These are phyloP conservation scores for Slavum lentiscoides DNA, from an alignment of 2,888 invertebrate genomes.

Conservation along the genomic window DNA sequence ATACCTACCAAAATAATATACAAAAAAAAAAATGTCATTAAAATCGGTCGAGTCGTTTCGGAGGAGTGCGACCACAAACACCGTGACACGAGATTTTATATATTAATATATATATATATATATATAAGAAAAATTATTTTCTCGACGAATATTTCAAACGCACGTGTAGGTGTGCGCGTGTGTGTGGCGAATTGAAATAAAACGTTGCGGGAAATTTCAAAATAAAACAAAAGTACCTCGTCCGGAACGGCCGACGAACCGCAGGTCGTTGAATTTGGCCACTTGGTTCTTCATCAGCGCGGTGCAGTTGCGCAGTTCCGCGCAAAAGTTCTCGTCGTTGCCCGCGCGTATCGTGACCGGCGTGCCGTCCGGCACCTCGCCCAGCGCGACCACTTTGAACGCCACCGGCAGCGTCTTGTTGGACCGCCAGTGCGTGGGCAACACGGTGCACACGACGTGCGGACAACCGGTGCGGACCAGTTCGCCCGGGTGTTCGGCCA, in stretches of 20 bases:
- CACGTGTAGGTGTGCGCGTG: too few species aligned
- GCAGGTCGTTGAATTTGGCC: slow-evolving; percentile 94
- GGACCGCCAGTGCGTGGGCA: slow-evolving; percentile 94
- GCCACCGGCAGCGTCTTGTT: slow-evolving; percentile 96
- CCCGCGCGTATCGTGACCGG: slow-evolving; percentile 91
- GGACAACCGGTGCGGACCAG: slow-evolving; percentile 93
- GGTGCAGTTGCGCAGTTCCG: slow-evolving; percentile 88
- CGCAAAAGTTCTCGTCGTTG: slow-evolving; percentile 96
- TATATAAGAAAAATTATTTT: too few species aligned
- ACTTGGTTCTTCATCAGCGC: slow-evolving; percentile 97
- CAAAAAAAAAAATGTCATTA: too few species aligned
- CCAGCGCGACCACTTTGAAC: slow-evolving; percentile 91
- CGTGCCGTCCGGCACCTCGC: slow-evolving; percentile 92
- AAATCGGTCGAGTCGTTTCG: too few species aligned
- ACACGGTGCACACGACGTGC: slow-evolving; percentile 82
- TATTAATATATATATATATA: too few species aligned
- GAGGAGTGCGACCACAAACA: too few species aligned
- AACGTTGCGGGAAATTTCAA: too few species aligned
- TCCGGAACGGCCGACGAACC: slow-evolving; percentile 96
- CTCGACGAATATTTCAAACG: too few species aligned
- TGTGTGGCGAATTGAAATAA: too few species aligned
- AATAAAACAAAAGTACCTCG: slow-evolving; percentile 75
- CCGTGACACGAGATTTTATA: too few species aligned
- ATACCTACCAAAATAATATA: too few species aligned
- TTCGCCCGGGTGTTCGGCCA: slow-evolving; percentile 91